Conservation (phyloP, 53 echinoderm and acorn worm genomes). For the Patiria pectinifera region DNA sequence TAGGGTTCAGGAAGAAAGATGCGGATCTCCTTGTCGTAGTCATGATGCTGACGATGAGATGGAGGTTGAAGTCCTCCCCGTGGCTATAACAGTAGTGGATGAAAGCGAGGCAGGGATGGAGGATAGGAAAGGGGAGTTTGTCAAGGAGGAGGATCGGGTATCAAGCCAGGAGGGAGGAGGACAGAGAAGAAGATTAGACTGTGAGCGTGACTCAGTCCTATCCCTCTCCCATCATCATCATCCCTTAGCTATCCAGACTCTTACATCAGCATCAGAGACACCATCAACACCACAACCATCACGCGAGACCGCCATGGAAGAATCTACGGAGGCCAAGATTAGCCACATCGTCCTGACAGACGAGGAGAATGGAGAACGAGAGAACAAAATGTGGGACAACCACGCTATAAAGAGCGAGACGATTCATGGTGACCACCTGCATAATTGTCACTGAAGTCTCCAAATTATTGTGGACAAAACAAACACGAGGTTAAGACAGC, state of each 20-base stretch:
- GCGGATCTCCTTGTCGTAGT: conserved; percentile 18
- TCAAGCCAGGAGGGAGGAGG: conserved; percentile 8
- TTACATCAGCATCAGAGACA: neutral
- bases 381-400: conserved; percentile 33
- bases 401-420: conserved; percentile 16
- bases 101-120: conserved; percentile 10
- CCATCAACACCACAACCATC: neutral
- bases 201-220: conserved; percentile 20
- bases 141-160: conserved; percentile 8
- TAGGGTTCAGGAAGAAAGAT: neutral
- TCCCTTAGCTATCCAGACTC: conserved; percentile 6
- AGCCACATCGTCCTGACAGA: conserved; percentile 45
- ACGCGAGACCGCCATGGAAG: neutral
- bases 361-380: conserved; percentile 51
- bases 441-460: conserved; percentile 28
- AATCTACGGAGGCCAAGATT: conserved; percentile 7
- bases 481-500: neutral
- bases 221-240: neutral
- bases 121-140: neutral
- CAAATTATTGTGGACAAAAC: neutral
- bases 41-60: neutral
- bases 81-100: neutral
- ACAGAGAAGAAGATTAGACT: neutral
- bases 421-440: conserved; percentile 25
- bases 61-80: neutral